Base-by-base conservation (phyloP, 2,888 invertebrate species). In the Dicyrtoma fusca region DNA sequence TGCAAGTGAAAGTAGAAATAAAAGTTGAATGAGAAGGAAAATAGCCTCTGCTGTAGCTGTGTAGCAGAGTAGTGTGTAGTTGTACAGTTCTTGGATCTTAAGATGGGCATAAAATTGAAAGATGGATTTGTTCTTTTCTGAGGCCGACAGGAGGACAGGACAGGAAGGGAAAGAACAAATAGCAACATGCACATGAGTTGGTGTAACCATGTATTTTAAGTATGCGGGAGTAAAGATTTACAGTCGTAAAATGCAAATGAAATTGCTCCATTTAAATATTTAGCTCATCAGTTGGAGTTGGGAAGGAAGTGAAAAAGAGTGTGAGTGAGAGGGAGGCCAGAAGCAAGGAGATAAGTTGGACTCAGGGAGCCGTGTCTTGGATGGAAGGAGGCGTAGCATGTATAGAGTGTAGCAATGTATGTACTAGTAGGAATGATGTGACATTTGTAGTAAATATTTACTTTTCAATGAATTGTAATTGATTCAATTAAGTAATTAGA, bases 211-310 rank as follows among this genome's bases (percentile, higher is more conserved):
- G 19, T 17, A 53, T 53, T 17, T 44, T 42, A 2, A 17, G 42
- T 61, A 11, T 44, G 11, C 26, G 34, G 34, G 8, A 34, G 19
- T 34, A 17, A 61, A 61, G 61, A 61, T 61, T 61, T 61, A 61
- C 44, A 61, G 44, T 61, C 44, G 17, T 23, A 44, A 34, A 26
- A 61, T 61, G 61, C 8, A 61, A 61, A 61, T 61, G 61, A 61
- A 61, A 61, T 61, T 61, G 61, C 61, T 61, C 11, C 26, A 61
- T 61, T 61, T 61, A 61, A 61, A 61, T 61, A 61, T 34, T 61
- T 42, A 44, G 42, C 61, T 61, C 44, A 59, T 59, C 34, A 34
- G 34, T 34, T 34, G 34, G 34, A 34, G 34, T 3, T 34, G 3
- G 34, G 34, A 34, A 8, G 34, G 34, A 34, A 8, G 34, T 3